phyloP scores from a whole-genome alignment of 2,888 invertebrate species.

The Eristalis intricaria region DNA sequence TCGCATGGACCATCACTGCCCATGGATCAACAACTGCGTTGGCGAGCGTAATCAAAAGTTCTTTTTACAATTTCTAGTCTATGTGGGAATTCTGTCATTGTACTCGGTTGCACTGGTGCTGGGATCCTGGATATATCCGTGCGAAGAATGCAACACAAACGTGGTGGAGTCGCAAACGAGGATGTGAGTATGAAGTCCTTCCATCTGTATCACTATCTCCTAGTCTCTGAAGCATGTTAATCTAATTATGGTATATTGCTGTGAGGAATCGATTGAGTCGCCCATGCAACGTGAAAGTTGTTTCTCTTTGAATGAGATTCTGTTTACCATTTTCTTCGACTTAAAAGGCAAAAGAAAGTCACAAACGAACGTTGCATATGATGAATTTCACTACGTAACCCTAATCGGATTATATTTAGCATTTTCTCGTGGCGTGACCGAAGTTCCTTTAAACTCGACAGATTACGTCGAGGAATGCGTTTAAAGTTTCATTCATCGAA shows the following conservation, averaged over 20 bases:
- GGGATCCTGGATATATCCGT: slow-evolving; percentile 88
- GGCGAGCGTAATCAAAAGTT: slow-evolving; percentile 96
- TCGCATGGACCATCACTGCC: slow-evolving; percentile 86
- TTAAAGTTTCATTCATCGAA: background rate
- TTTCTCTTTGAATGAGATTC: background rate
- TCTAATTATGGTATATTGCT: background rate
- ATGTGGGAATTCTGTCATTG: slow-evolving; percentile 86
- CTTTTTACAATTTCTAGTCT: slow-evolving; percentile 93
- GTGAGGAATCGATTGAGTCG: background rate
- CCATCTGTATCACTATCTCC: background rate
- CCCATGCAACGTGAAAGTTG: background rate
- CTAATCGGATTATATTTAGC: background rate
- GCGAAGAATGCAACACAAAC: slow-evolving; percentile 85
- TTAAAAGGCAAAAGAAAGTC: background rate
- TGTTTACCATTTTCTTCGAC: background rate
- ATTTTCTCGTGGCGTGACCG: background rate
- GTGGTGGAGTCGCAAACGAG: slow-evolving; percentile 87
- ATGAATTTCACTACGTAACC: background rate
- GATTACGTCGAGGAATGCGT: no score
- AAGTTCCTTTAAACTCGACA: no score
- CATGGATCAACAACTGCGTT: slow-evolving; percentile 96
- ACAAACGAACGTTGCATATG: background rate
- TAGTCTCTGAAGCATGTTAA: background rate
- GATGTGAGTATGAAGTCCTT: slow-evolving; percentile 84
- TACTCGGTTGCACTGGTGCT: slow-evolving; percentile 88